Evolutionary conservation across 1,140 invertebrate species (phyloP), one percentile per base, ranked within the genome.

Genomic region (Trachymyrmex septentrionalis): DNA sequence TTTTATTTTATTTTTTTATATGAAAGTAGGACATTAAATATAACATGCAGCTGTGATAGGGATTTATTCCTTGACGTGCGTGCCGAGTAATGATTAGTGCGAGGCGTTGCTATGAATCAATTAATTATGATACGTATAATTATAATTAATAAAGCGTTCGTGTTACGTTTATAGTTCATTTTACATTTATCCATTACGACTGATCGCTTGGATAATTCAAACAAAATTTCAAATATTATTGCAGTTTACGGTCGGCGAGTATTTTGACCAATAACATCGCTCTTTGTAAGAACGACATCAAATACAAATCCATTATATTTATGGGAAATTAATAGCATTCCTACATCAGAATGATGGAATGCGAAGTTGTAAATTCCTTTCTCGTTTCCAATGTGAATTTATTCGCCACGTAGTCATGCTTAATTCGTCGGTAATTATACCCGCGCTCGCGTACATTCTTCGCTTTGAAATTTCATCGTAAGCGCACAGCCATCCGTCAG

Each of bases 291-390:
- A 81, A 85, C 6, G 53, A 61, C 72, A 66, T 85, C 75, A 80
- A 85, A 71, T 84, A 73, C 27, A 24, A 85, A 59, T 64, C 53
- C 85, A 66, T 86, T 50, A 24, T 86, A 81, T 86, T 82, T 86
- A 80, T 80, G 63, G 76, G 78, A 61, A 86, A 86, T 86, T 86
- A 81, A 86, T 86, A 73, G 76, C 63, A 61, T 78, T 59, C 85
- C 61, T 63, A 50, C 76, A 84, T 78, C 64, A 67, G 76, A 67
- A 57, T 30, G 64, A 67, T 81, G 76, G 77, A 86, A 86, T 86
- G 85, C 85, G 76, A 86, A 86, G 76, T 86, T 86, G 55, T 80
- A 76, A 86, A 86, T 86, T 81, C 85, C 85, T 81, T 61, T 50
- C 85, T 19, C 75, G 50, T 50, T 69, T 14, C 50, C 76, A 69